These are phyloP conservation scores for Agrochola lychnidis DNA, from an alignment of 2,888 invertebrate genomes.

Conservation along the genomic window DNA sequence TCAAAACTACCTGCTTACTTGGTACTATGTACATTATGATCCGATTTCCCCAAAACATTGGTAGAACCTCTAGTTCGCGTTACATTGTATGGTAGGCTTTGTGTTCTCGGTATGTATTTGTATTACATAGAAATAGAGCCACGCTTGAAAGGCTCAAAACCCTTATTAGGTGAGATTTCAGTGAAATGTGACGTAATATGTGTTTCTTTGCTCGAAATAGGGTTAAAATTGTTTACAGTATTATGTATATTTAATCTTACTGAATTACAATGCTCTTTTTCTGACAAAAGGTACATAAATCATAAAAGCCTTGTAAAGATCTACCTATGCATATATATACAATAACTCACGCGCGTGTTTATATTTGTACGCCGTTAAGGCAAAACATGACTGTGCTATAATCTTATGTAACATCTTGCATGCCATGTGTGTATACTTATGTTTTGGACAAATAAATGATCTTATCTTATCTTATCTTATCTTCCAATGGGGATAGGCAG, in stretches of 20 bases:
- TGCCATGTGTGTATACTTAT: too few species aligned
- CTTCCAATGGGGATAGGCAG: not conserved
- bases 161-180: not conserved
- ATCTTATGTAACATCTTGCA: too few species aligned
- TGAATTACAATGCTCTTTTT: not conserved
- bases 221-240: not conserved
- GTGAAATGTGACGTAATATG: not conserved
- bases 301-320: not conserved
- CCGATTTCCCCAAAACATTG: not conserved
- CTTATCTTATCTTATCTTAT: too few species aligned
- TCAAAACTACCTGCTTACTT: too few species aligned
- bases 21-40: not conserved
- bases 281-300: not conserved
- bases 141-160: not conserved
- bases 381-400: too few species aligned
- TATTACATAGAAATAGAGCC: not conserved
- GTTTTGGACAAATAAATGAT: too few species aligned
- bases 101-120: constrained; percentile 8
- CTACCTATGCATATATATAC: not conserved
- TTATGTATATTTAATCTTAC: not conserved
- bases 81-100: constrained; percentile 10
- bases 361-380: too few species aligned
- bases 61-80: not conserved
- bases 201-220: not conserved
- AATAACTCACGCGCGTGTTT: too few species aligned